Evolutionary conservation across 2,113 vertebrate species (phyloP).

Genomic region (Salvelinus sp.): DNA sequence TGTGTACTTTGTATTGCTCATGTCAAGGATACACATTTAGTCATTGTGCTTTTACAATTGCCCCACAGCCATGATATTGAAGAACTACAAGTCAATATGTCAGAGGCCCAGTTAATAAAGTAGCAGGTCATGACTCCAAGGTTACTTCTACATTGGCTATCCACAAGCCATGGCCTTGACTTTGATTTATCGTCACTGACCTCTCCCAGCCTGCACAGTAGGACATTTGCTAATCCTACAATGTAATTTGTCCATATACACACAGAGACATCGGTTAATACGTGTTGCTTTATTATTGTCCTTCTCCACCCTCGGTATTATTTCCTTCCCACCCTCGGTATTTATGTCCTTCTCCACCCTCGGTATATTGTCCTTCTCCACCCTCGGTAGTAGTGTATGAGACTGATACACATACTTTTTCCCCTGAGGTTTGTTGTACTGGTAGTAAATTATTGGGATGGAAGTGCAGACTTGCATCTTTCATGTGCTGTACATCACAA

Average conservation of each 20-base stretch:
- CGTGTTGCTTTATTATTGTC: too few species aligned
- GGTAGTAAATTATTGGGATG: slow-evolving; percentile 27
- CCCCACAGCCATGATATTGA: neutral
- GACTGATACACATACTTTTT: neutral
- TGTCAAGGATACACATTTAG: neutral
- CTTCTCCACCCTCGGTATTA: too few species aligned
- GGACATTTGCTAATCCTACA: neutral
- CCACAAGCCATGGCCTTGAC: too few species aligned
- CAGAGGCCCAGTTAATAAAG: neutral
- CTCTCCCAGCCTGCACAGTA: neutral
- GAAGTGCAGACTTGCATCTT: slow-evolving; percentile 35
- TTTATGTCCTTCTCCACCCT: too few species aligned
- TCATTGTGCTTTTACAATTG: neutral
- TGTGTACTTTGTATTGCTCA: neutral
- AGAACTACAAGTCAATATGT: neutral
- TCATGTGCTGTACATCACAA: slow-evolving; percentile 33
- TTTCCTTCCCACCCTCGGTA: too few species aligned
- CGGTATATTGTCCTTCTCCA: too few species aligned
- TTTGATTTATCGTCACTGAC: neutral
- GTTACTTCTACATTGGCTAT: neutral
- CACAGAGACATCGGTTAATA: too few species aligned
- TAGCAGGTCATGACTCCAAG: slow-evolving; percentile 3
- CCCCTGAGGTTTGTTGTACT: slow-evolving; percentile 16
- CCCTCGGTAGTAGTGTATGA: too few species aligned
- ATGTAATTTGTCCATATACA: too few species aligned